Percentiles rank a stretch among this genome's conserved stretches.
These are phyloP conservation scores for Aramus guarauna DNA, from an alignment of 2,113 vertebrate genomes.

Conservation along the genomic window DNA sequence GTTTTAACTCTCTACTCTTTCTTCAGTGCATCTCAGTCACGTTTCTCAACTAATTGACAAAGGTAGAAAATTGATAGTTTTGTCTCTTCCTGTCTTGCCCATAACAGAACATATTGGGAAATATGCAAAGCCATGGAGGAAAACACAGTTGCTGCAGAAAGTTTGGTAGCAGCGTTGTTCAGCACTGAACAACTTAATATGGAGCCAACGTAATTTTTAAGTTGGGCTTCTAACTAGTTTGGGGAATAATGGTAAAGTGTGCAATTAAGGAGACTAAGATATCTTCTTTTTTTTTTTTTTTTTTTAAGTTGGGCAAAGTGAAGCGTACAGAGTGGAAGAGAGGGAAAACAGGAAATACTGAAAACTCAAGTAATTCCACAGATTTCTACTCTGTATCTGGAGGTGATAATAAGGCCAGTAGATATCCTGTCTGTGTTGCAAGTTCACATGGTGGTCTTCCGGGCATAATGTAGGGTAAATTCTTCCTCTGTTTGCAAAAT, in stretches of 20 bases:
- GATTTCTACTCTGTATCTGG: not conserved
- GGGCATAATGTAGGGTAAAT: not conserved
- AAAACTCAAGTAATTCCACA: not conserved
- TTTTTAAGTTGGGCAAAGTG: not conserved
- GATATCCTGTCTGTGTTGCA: not conserved
- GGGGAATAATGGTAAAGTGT: not conserved
- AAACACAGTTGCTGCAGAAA: not conserved
- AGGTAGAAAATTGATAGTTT: not conserved
- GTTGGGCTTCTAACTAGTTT: not conserved
- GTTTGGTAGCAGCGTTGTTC: not conserved
- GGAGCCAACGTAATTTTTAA: accelerated
- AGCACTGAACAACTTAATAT: not conserved
- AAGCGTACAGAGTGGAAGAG: not conserved
- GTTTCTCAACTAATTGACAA: not conserved
- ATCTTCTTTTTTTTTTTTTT: not conserved
- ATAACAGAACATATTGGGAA: not conserved
- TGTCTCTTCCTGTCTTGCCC: not conserved
- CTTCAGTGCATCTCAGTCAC: not conserved
- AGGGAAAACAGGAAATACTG: not conserved
- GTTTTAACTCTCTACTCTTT: not conserved
- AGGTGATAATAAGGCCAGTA: not conserved
- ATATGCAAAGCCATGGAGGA: not conserved
- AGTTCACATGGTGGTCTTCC: not conserved
- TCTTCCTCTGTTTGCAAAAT: not conserved
- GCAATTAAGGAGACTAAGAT: not conserved